Base-by-base conservation (phyloP, 2,888 invertebrate genomes). In the Eristalinus sepulchralis region DNA sequence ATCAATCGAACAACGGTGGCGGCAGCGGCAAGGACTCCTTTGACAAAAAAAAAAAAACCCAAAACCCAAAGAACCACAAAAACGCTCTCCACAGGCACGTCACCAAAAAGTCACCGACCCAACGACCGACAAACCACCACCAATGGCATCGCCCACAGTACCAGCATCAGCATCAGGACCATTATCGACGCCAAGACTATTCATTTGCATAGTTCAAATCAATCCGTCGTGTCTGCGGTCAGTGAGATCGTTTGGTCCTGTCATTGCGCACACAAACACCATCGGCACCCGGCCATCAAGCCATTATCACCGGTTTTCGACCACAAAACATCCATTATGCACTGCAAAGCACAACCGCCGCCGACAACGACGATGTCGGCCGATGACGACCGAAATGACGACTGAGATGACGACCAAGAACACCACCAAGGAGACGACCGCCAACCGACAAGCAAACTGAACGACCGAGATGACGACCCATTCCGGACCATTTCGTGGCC, bases 201-300 rank as follows among this genome's bases (percentile, higher is more conserved):
- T 85, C 82, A 85, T 85, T 85, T 85, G 77, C 82, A 85, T 85
- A 85, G 85, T 85, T 85, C 85, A 78, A 82, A 85, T 77, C 82
- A 85, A 78, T 85, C 60, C 68, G 77, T 70, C 77, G 68, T 73
- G 85, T 82, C 72, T 85, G 85, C 72, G 85, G 85, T 82, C 82
- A 13, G 13, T 10, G 10, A 4, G 57, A 57, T 24, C 24, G 57
- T 22, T 57, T 27, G 57, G 57, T 66, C 63, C 63, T 71, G 84
- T 84, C 81, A 72, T 27, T 72, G 71, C 36, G 57, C 77, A 75
- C 24, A 64, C 33, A 64, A 66, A 47, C 72, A 79, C 31, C 22
- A 53, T 53, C 57, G 13, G 24, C 13, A 24, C 39, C 63, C 47
- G 17, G 47, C 47, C 47, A 47, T 47, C 47, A 17, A 47, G 47